phyloP scores from a whole-genome alignment of 2,888 invertebrate species.

The Limenitis camilla region DNA sequence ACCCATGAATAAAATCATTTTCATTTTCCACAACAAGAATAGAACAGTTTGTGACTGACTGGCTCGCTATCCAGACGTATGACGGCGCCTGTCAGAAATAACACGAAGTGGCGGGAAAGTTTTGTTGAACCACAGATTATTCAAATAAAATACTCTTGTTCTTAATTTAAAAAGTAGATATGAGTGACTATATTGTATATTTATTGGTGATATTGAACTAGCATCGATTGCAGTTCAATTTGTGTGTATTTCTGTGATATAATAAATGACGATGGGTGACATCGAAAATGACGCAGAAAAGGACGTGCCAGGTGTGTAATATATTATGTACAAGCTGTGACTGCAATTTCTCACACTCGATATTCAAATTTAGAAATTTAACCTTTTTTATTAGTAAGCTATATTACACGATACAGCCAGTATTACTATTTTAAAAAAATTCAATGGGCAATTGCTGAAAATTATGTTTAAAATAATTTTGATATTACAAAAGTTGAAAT shows the following conservation, averaged over 20 bases:
- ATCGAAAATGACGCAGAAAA: conserved; percentile 30
- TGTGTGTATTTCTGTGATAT: conserved; percentile 19
- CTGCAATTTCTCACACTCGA: too few species aligned
- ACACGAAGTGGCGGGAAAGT: conserved; percentile 24
- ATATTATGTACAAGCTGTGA: too few species aligned
- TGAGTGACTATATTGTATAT: background rate
- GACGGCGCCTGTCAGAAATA: conserved; percentile 35
- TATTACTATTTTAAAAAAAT: too few species aligned
- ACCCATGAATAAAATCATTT: conserved; percentile 43
- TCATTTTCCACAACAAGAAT: conserved; percentile 52
- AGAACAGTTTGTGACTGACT: conserved; percentile 58
- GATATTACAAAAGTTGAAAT: too few species aligned
- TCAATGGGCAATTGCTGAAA: too few species aligned
- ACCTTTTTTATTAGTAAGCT: too few species aligned
- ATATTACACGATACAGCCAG: too few species aligned
- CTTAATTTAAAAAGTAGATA: too few species aligned
- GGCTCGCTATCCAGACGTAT: conserved; percentile 44
- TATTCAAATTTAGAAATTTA: too few species aligned
- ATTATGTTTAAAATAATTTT: too few species aligned
- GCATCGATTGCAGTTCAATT: conserved; percentile 20
- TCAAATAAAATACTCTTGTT: too few species aligned
- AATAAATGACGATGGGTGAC: conserved; percentile 35
- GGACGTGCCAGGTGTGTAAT: conserved; percentile 28
- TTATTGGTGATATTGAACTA: conserved; percentile 27
- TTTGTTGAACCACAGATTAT: too few species aligned